Evolutionary conservation across 1,140 invertebrate genomes (phyloP), one percentile per base, ranked within the genome.

Genomic region (Trachymyrmex septentrionalis): DNA sequence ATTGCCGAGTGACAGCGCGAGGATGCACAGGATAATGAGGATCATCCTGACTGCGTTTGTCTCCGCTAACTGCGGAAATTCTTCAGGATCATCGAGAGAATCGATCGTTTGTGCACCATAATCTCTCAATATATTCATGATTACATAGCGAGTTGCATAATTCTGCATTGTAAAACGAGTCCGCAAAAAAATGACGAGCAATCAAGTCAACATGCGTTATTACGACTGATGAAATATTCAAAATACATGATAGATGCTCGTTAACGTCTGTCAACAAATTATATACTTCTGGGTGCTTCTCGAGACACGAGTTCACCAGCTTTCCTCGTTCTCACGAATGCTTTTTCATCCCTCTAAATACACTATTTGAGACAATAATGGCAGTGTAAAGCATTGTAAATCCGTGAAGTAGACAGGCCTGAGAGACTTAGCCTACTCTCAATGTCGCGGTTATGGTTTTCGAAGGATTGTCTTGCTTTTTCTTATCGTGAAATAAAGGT

Each of bases 401-500:
- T 38, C 10, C 21, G n/a, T 1, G 44, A 19, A 21, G 44, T 53
- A 30, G 12, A 19, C 61, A 66, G 38, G 16, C 38, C 2, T 64
- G 24, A 19, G 5, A 48, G 19, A 14, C 34, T 30, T 63, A 24
- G 24, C 1, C 3, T 64, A 14, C 7, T 44, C 24, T 44, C 24
- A 50, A 48, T 9, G 27, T 53, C 24, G 10, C 38, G 1, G 34
- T 12, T 44, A n/a, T 5, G 3, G 12, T 12, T 78, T 78, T 48
- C 12, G 24, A 64, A 34, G 24, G 27, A 78, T 73, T 82, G 59
- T 72, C 67, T 69, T 30, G 27, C 30, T 12, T 14, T 59, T 30
- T 72, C 67, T 82, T 73, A 72, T 84, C 69, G 50, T 19, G 12
- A 69, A 55, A 80, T 21, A 71, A 69, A 81, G 64, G 10, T 71